phyloP scores from a whole-genome alignment of 2,888 invertebrate genomes.

The Temnothorax rugatulus region DNA sequence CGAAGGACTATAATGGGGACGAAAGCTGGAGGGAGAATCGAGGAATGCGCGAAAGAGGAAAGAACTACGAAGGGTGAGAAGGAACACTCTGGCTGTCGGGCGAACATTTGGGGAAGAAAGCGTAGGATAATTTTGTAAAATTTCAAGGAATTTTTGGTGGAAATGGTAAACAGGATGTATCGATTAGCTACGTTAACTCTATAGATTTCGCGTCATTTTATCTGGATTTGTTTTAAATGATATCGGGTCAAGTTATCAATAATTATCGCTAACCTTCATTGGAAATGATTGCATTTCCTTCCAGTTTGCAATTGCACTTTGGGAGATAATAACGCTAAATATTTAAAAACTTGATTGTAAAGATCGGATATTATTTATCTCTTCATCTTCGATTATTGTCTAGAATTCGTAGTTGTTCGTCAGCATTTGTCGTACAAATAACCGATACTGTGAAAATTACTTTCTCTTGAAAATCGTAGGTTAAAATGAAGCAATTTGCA shows the following conservation, averaged over 20 bases:
- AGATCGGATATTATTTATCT: not conserved
- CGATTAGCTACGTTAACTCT: not conserved
- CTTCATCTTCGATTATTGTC: not conserved
- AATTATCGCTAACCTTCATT: not conserved
- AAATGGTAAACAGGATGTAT: not conserved
- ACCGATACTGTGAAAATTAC: not conserved
- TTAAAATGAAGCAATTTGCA: conserved; percentile 9
- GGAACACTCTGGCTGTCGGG: conserved; percentile 44
- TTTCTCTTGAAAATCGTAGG: not conserved
- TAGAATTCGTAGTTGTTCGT: not conserved
- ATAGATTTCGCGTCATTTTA: not conserved
- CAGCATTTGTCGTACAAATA: not conserved
- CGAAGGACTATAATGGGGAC: conserved; percentile 82
- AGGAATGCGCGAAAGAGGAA: conserved; percentile 57
- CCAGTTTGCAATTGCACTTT: not conserved
- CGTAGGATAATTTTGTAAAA: conserved; percentile 35
- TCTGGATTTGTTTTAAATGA: not conserved
- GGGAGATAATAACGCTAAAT: not conserved
- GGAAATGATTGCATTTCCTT: not conserved
- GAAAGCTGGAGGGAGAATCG: conserved; percentile 62
- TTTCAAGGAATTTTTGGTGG: not conserved
- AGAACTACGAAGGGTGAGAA: conserved; percentile 51
- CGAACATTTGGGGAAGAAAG: conserved; percentile 45
- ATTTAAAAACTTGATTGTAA: not conserved
- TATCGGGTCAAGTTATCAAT: not conserved